Percentiles rank a stretch among this genome's conserved stretches.
Conservation (phyloP, 2,113 vertebrate genomes). For the Capra hircus region DNA sequence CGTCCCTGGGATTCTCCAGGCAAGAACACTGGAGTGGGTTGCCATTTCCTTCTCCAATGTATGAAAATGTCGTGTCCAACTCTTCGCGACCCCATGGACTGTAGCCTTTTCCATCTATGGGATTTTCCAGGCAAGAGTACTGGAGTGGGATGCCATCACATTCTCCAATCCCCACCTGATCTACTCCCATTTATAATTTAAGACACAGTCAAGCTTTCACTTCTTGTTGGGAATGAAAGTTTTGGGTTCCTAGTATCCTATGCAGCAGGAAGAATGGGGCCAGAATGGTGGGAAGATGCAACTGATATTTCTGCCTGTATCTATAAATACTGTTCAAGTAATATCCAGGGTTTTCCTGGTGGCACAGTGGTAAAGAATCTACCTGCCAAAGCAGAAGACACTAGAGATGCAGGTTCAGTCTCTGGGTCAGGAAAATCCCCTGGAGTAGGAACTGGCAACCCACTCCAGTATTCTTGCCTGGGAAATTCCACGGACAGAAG, state of each 20-base stretch:
- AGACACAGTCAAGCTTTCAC: not conserved
- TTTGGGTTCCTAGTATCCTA: not conserved
- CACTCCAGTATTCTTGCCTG: not conserved
- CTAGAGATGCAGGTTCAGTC: not conserved
- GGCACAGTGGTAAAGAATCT: not conserved
- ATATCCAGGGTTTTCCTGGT: not conserved
- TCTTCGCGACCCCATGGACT: too few species aligned
- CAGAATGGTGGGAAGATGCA: not conserved
- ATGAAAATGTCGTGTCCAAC: too few species aligned
- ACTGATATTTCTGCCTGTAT: not conserved
- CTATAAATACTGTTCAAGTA: not conserved
- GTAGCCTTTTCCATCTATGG: too few species aligned
- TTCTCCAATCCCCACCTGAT: not conserved
- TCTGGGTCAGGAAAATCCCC: not conserved
- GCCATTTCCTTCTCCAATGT: too few species aligned
- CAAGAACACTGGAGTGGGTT: too few species aligned
- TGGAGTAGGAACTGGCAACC: not conserved
- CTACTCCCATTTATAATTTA: not conserved
- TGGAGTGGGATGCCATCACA: too few species aligned
- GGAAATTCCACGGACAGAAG: not conserved
- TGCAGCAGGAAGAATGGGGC: not conserved
- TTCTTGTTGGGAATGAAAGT: not conserved
- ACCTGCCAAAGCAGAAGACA: not conserved
- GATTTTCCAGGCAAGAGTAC: too few species aligned
- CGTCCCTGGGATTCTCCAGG: too few species aligned